Evolutionary conservation across 2,113 vertebrate species (phyloP).

Genomic region (Strix aluco): DNA sequence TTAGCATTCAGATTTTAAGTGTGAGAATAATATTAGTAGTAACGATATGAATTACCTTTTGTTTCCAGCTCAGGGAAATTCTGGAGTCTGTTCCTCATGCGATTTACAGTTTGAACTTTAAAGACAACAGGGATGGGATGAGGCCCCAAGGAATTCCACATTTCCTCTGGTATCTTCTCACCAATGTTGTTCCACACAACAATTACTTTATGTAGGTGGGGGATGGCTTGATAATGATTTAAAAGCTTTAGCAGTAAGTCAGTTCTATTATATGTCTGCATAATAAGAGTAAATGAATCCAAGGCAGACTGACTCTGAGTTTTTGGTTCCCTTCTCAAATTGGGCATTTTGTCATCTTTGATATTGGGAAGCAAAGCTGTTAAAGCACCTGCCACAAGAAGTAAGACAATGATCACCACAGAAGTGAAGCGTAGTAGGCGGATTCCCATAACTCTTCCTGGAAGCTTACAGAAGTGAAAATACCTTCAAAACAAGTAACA

Average conservation of each 20-base stretch:
- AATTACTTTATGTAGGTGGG: conserved; percentile 84
- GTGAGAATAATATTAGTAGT: neutral
- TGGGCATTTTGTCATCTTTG: conserved; percentile 78
- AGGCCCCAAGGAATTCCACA: conserved; percentile 89
- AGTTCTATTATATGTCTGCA: conserved; percentile 93
- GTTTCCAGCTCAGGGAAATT: conserved; percentile 89
- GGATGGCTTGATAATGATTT: conserved; percentile 93
- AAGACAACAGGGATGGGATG: conserved; percentile 91
- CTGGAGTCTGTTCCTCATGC: conserved; percentile 91
- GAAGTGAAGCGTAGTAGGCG: conserved; percentile 73
- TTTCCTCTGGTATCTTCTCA: conserved; percentile 80
- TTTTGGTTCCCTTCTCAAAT: conserved; percentile 61
- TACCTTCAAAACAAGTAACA: conserved; percentile 58
- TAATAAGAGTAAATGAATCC: conserved; percentile 87
- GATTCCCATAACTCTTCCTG: conserved; percentile 76
- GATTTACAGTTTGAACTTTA: conserved; percentile 86
- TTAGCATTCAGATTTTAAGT: neutral
- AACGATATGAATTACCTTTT: conserved; percentile 72
- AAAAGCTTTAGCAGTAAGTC: conserved; percentile 90
- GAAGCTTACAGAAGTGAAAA: conserved; percentile 74
- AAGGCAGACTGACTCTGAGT: conserved; percentile 53
- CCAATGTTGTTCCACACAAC: conserved; percentile 94
- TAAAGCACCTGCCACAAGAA: conserved; percentile 79
- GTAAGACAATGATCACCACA: conserved; percentile 72
- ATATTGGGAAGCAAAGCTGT: conserved; percentile 78